Conservation (phyloP, 2,797 vertebrate species). For the Chromis chromis region DNA sequence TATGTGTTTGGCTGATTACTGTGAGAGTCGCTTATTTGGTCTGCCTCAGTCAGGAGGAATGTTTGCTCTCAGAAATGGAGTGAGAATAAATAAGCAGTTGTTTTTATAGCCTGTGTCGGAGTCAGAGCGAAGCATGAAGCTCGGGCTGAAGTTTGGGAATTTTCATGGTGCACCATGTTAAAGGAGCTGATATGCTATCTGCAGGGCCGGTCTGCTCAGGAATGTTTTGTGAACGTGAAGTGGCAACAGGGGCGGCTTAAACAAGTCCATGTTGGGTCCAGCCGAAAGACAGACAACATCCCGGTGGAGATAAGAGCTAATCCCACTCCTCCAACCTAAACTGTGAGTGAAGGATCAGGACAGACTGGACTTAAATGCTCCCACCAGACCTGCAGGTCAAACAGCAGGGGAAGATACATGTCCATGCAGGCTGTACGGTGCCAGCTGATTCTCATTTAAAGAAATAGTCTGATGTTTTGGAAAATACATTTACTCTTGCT, state of each 20-base stretch:
- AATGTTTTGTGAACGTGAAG: constrained; percentile 63
- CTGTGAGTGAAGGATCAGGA: constrained; percentile 71
- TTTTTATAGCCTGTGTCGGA: constrained; percentile 43
- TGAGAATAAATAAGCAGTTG: constrained; percentile 57
- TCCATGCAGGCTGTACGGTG: neutral
- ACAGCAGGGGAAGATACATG: constrained; percentile 41
- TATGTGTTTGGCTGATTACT: constrained; percentile 61
- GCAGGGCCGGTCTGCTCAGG: constrained; percentile 33
- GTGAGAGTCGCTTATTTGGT: constrained; percentile 50
- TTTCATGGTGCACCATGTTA: constrained; percentile 29
- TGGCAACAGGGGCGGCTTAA: constrained; percentile 55
- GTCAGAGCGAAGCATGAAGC: constrained; percentile 9
- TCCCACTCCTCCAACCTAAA: constrained; percentile 65
- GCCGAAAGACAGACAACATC: constrained; percentile 62
- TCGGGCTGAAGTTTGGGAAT: constrained; percentile 14
- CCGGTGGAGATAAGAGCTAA: constrained; percentile 77
- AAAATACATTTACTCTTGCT: neutral
- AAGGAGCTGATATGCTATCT: constrained; percentile 55
- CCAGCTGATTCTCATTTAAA: constrained; percentile 18
- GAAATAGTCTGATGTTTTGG: neutral
- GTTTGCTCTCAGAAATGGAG: constrained; percentile 63
- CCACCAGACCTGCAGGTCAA: constrained; percentile 44
- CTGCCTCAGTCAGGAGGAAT: constrained; percentile 43
- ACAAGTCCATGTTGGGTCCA: constrained; percentile 56
- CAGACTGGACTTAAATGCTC: constrained; percentile 52